Conservation (phyloP, 2,888 invertebrate species). For the Callosobruchus maculatus region DNA sequence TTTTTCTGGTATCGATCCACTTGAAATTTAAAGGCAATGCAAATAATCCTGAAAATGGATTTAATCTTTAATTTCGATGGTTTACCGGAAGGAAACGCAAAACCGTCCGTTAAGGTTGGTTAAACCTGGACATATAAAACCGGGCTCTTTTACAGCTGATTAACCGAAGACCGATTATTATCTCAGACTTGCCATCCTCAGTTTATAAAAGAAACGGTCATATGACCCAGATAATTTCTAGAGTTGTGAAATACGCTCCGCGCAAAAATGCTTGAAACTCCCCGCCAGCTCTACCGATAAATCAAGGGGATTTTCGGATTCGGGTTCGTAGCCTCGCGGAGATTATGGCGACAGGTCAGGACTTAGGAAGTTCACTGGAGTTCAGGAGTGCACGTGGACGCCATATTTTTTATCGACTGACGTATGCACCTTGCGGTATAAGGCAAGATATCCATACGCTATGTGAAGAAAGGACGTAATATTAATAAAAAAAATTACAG, state of each 20-base stretch:
- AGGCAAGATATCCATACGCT: too few species aligned
- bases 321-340: background rate
- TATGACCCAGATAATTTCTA: background rate
- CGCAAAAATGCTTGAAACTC: background rate
- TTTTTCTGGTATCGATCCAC: too few species aligned
- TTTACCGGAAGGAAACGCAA: too few species aligned
- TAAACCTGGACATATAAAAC: too few species aligned
- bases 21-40: too few species aligned
- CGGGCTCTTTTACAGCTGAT: too few species aligned
- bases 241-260: background rate
- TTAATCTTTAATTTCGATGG: too few species aligned
- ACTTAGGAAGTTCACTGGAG: background rate
- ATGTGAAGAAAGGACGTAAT: background rate
- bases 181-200: too few species aligned
- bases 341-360: background rate
- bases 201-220: background rate
- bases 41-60: too few species aligned
- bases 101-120: too few species aligned
- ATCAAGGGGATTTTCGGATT: background rate
- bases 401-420: background rate
- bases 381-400: background rate
- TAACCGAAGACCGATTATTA: too few species aligned
- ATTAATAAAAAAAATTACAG: too few species aligned
- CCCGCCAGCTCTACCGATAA: background rate
- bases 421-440: background rate